Percentiles rank a stretch among this genome's conserved stretches.
phyloP scores from a whole-genome alignment of 2,888 invertebrate species.

The Lasius fuliginosus region DNA sequence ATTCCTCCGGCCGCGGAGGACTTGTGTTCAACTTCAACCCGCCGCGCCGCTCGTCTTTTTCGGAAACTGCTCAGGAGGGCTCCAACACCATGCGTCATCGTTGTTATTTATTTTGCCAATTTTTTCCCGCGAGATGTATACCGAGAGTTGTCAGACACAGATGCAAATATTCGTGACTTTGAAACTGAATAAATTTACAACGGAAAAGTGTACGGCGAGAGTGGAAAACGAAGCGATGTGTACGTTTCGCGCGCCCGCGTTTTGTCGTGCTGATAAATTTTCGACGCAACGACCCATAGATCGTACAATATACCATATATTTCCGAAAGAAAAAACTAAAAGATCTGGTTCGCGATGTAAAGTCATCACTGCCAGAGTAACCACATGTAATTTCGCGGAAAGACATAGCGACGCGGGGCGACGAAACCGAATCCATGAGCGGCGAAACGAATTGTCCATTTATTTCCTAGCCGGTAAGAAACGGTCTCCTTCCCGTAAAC shows the following conservation, averaged over 20 bases:
- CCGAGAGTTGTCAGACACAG: conserved; percentile 65
- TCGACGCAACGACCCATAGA: background rate
- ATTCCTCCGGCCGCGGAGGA: conserved; percentile 55
- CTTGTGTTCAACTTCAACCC: conserved; percentile 56
- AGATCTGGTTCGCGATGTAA: conserved; percentile 17
- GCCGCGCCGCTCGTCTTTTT: conserved; percentile 15
- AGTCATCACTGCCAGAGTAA: conserved; percentile 58
- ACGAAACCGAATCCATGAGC: conserved; percentile 62
- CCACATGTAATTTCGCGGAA: conserved; percentile 61
- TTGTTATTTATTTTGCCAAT: conserved; percentile 71
- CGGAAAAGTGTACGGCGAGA: conserved; percentile 39
- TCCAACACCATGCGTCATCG: conserved; percentile 45
- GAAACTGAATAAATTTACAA: conserved; percentile 64
- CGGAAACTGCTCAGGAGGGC: background rate
- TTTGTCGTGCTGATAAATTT: conserved; percentile 41
- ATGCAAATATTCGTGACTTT: conserved; percentile 70
- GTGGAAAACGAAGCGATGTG: conserved; percentile 25
- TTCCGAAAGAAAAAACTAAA: background rate
- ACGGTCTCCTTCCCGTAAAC: conserved; percentile 68
- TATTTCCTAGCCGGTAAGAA: conserved; percentile 66
- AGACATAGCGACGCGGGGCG: conserved; percentile 40
- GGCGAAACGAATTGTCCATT: conserved; percentile 64
- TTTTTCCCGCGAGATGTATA: conserved; percentile 64
- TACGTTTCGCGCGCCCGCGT: conserved; percentile 12
- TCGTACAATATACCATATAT: background rate